Percentiles rank a stretch among this genome's conserved stretches.
These are phyloP conservation scores for Tetranychus urticae DNA, from an alignment of 1,140 invertebrate genomes.

Conservation along the genomic window DNA sequence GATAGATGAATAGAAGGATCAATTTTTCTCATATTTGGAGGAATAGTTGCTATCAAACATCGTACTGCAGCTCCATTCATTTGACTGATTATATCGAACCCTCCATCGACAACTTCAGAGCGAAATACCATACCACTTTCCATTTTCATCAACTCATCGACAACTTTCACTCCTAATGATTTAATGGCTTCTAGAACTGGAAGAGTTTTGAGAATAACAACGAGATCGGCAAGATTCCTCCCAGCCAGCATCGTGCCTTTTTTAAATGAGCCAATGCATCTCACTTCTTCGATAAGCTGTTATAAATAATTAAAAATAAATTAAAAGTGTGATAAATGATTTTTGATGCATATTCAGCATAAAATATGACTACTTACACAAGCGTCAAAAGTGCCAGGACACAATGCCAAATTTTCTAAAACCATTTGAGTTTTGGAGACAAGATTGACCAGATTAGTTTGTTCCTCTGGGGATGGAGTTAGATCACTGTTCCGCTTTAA, in stretches of 20 bases:
- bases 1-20: slow-evolving; percentile 58
- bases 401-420: slow-evolving; percentile 72
- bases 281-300: slow-evolving; percentile 85
- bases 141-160: slow-evolving; percentile 44
- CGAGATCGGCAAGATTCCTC: slow-evolving; percentile 82
- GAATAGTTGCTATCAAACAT: slow-evolving; percentile 71
- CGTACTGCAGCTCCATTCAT: slow-evolving; percentile 50
- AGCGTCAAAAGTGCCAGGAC: slow-evolving; percentile 75
- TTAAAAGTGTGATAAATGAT: not conserved
- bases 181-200: slow-evolving; percentile 70
- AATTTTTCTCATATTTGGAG: slow-evolving; percentile 71
- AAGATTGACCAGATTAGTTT: slow-evolving; percentile 65
- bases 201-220: slow-evolving; percentile 90
- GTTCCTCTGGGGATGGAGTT: slow-evolving; percentile 62
- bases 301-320: slow-evolving; percentile 6
- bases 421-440: slow-evolving; percentile 80
- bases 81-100: slow-evolving; percentile 15
- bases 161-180: slow-evolving; percentile 63
- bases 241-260: slow-evolving; percentile 92
- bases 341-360: slow-evolving; percentile 6
- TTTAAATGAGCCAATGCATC: slow-evolving; percentile 89
- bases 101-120: slow-evolving; percentile 21
- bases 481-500: slow-evolving; percentile 72
- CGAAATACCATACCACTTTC: slow-evolving; percentile 22
- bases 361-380: slow-evolving; percentile 48